These are phyloP conservation scores for Acronicta leporina DNA, from an alignment of 2,888 invertebrate species.

Conservation along the genomic window DNA sequence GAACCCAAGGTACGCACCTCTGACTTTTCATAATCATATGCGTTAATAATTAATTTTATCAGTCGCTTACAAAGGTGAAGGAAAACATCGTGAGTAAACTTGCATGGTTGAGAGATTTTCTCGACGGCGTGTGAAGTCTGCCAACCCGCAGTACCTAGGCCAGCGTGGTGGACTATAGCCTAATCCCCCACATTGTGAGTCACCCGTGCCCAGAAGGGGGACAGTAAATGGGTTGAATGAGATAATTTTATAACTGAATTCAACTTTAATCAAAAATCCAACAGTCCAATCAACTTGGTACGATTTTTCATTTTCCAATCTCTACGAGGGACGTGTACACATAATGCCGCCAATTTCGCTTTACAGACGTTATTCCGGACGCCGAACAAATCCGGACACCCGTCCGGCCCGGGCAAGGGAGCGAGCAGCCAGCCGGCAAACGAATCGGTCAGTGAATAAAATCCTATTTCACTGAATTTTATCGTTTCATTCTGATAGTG, in stretches of 20 bases:
- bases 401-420: slow-evolving; percentile 13
- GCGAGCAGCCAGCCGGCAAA: slow-evolving; percentile 47
- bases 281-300: not conserved
- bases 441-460: slow-evolving; percentile 61
- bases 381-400: slow-evolving; percentile 25
- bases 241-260: not conserved
- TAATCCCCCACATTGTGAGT: too few species aligned
- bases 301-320: slow-evolving; percentile 16
- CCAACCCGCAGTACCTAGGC: too few species aligned
- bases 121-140: too few species aligned
- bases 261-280: slow-evolving; percentile 4
- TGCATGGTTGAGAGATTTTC: too few species aligned
- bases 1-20: too few species aligned
- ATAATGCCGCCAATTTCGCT: slow-evolving; percentile 49
- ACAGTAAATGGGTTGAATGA: too few species aligned
- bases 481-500: slow-evolving; percentile 48
- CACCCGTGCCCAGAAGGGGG: too few species aligned
- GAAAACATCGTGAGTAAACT: too few species aligned
- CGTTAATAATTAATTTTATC: too few species aligned
- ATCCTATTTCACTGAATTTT: slow-evolving; percentile 53
- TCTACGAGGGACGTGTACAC: slow-evolving; percentile 3
- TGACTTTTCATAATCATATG: too few species aligned
- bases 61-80: too few species aligned
- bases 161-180: too few species aligned
- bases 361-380: slow-evolving; percentile 34